Evolutionary conservation across 35 echinoderm and acorn worm genomes (phyloP).

Genomic region (Lytechinus variegatus): DNA sequence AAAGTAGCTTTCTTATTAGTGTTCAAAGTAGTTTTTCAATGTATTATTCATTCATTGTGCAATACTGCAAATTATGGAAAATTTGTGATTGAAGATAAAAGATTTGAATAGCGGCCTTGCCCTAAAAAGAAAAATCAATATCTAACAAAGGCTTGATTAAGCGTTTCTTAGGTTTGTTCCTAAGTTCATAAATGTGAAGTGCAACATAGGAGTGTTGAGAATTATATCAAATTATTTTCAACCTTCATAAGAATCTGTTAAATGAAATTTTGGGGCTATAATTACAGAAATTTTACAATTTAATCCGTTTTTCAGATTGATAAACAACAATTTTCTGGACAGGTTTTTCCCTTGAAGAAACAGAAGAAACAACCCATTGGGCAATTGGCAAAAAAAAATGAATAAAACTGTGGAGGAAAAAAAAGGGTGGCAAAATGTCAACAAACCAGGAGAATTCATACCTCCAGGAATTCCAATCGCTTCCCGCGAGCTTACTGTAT

Average conservation of each 20-base stretch:
- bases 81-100: no score
- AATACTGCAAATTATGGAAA: no score
- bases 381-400: background rate
- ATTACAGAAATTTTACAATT: background rate
- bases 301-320: background rate
- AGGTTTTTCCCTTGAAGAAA: background rate
- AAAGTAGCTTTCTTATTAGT: no score
- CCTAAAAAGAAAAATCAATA: no score
- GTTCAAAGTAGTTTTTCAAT: no score
- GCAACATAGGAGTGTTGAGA: background rate
- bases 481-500: background rate
- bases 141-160: no score
- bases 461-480: background rate
- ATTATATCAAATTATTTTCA: background rate
- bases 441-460: constrained; percentile 36
- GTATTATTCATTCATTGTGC: no score
- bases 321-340: background rate
- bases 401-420: background rate
- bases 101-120: no score
- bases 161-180: no score
- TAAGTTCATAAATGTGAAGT: no score
- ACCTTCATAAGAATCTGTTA: background rate
- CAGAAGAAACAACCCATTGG: background rate
- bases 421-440: constrained; percentile 11
- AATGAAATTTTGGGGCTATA: background rate